Evolutionary conservation across 2,113 vertebrate species (phyloP).

Genomic region (Cebus imitator): DNA sequence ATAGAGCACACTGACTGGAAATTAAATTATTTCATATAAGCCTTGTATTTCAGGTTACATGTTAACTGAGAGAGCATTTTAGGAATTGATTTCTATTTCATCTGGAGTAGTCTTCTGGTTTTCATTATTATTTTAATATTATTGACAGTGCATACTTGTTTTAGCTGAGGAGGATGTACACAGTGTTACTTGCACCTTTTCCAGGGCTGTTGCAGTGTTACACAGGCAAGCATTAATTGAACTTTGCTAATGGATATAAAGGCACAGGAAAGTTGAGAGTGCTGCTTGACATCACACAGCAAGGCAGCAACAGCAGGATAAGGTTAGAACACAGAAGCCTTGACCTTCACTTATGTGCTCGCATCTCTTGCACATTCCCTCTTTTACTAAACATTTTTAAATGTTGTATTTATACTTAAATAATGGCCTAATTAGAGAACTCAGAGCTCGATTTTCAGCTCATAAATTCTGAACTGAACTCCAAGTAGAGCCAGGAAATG

Average conservation of each 20-base stretch:
- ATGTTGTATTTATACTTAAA: background rate
- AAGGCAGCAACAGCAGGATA: background rate
- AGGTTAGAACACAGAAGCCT: background rate
- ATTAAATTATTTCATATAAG: slow-evolving; percentile 33
- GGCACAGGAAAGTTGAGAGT: slow-evolving; percentile 3
- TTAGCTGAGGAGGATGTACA: background rate
- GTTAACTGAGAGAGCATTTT: background rate
- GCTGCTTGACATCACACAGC: background rate
- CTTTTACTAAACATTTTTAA: background rate
- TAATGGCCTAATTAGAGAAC: background rate
- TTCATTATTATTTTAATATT: slow-evolving; percentile 24
- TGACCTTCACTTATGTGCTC: background rate
- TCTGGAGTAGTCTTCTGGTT: background rate
- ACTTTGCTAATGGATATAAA: background rate
- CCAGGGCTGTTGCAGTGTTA: background rate
- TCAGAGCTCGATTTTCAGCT: background rate
- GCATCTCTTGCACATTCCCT: background rate
- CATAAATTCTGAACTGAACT: background rate
- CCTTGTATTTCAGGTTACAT: slow-evolving; percentile 20
- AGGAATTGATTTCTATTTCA: slow-evolving; percentile 51
- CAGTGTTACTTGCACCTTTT: background rate
- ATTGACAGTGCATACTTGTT: background rate
- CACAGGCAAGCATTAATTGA: background rate
- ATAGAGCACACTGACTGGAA: background rate
- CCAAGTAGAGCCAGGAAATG: background rate